Conservation (phyloP, 2,113 vertebrate genomes). For the Brachypteracias leptosomus region DNA sequence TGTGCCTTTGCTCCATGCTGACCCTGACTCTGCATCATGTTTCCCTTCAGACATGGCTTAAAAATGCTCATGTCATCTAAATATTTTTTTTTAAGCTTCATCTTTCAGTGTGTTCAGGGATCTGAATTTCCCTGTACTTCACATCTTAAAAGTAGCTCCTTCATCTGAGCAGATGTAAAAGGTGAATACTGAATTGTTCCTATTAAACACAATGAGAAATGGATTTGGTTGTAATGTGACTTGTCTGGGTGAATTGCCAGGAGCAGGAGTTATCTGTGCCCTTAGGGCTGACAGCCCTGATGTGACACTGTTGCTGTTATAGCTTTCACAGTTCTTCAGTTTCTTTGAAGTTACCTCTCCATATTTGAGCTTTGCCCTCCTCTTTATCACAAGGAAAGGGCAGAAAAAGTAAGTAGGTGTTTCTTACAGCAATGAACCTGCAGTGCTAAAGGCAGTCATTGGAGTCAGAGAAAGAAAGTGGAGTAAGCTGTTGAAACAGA, state of each 20-base stretch:
- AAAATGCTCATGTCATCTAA: not conserved
- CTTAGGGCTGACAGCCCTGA: not conserved
- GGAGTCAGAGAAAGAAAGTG: not conserved
- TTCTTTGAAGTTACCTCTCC: not conserved
- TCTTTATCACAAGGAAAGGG: not conserved
- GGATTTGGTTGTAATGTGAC: not conserved
- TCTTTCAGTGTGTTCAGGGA: not conserved
- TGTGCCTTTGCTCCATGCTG: not conserved
- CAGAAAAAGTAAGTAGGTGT: not conserved
- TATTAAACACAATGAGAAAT: slow-evolving; percentile 51
- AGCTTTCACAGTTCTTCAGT: not conserved
- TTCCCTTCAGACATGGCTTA: not conserved
- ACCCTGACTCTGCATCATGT: not conserved
- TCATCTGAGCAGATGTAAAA: slow-evolving; percentile 20
- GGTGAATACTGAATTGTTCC: not conserved
- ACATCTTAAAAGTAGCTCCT: not conserved
- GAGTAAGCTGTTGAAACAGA: not conserved
- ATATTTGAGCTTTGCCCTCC: not conserved
- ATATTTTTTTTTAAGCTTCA: not conserved
- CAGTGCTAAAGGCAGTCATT: not conserved
- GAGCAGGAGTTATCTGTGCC: not conserved
- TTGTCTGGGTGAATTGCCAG: not conserved
- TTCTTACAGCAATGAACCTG: not conserved
- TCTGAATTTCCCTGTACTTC: not conserved
- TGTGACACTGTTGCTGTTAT: not conserved